Evolutionary conservation across 2,797 vertebrate species (phyloP).

Genomic region (Mionectes olivaceus): DNA sequence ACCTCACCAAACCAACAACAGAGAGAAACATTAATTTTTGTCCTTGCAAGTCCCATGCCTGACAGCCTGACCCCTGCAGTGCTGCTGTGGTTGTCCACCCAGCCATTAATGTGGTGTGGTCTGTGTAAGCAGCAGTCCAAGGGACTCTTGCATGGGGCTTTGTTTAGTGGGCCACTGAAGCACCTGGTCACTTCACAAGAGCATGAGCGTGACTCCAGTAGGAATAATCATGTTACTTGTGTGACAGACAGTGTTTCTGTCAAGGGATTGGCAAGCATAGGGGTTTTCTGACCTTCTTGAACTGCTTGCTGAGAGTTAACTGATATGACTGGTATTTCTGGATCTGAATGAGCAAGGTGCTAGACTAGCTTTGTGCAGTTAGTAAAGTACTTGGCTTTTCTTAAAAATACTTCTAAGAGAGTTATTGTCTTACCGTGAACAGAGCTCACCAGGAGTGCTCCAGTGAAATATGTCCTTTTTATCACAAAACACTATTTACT

Average conservation of each 20-base stretch:
- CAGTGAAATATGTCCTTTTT: not conserved
- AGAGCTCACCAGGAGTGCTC: not conserved
- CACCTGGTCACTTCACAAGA: accelerated
- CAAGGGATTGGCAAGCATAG: accelerated
- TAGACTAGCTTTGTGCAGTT: not conserved
- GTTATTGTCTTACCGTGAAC: not conserved
- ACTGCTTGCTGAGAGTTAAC: too few relatives aligned
- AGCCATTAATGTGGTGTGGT: accelerated
- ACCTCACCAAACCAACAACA: not conserved
- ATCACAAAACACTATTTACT: not conserved
- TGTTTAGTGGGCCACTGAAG: not conserved
- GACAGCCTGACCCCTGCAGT: accelerated
- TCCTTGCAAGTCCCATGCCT: not conserved
- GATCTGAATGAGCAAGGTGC: not conserved
- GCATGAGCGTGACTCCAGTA: accelerated
- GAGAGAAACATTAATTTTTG: not conserved
- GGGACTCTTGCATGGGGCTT: not conserved
- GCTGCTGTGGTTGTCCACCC: accelerated
- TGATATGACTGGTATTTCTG: not conserved
- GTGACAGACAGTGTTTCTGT: not conserved
- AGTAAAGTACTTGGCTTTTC: not conserved
- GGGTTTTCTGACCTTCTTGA: not conserved
- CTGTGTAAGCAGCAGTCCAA: accelerated
- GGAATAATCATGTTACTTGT: accelerated
- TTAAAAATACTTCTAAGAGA: not conserved